Evolutionary conservation across 2,797 vertebrate species (phyloP).

Genomic region (Platalea minor): DNA sequence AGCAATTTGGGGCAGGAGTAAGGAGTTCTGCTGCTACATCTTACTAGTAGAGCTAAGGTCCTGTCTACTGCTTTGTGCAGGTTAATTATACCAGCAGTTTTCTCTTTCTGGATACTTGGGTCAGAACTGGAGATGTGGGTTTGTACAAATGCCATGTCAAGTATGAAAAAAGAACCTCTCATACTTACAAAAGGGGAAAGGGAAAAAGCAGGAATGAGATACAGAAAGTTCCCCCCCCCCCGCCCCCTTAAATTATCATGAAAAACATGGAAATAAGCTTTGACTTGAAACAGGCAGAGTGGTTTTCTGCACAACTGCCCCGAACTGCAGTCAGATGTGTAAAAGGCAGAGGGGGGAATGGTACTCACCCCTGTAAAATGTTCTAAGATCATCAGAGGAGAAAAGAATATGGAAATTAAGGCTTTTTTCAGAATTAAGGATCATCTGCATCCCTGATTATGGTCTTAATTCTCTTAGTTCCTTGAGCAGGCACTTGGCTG

Average conservation of each 20-base stretch:
- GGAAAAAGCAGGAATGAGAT: not conserved
- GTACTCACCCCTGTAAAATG: not conserved
- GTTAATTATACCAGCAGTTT: not conserved
- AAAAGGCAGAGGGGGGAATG: not conserved
- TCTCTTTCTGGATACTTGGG: not conserved
- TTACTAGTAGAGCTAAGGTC: not conserved
- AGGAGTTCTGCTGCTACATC: not conserved
- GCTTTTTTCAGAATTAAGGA: not conserved
- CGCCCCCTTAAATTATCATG: not conserved
- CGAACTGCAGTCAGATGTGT: not conserved
- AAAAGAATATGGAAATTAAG: not conserved
- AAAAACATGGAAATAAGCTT: not conserved
- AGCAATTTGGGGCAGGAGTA: not conserved
- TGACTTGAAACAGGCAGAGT: not conserved
- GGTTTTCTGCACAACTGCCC: not conserved
- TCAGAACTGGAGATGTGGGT: not conserved
- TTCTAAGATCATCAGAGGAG: not conserved
- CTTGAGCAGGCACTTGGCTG: not conserved
- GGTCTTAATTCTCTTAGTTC: not conserved
- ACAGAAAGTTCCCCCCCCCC: fast-evolving
- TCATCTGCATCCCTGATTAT: not conserved
- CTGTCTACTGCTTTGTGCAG: not conserved
- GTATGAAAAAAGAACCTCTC: not conserved
- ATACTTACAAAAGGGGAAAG: not conserved
- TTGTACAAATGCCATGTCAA: not conserved